phyloP scores from a whole-genome alignment of 2,797 vertebrate species.

The Salarias fasciatus region DNA sequence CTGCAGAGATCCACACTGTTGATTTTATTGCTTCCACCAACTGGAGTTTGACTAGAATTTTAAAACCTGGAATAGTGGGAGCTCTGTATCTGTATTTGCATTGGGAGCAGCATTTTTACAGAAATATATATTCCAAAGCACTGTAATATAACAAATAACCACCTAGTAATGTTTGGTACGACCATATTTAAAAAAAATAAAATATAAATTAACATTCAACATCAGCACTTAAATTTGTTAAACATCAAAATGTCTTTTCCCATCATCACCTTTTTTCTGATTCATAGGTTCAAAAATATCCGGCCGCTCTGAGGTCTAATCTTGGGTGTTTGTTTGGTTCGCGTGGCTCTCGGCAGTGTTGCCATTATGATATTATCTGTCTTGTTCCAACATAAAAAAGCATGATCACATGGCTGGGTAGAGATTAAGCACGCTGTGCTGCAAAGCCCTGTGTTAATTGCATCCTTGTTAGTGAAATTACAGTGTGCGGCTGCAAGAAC shows the following conservation, averaged over 20 bases:
- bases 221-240: too few relatives aligned
- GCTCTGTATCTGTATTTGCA: too few relatives aligned
- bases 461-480: conserved; percentile 22
- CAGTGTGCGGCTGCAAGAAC: conserved; percentile 12
- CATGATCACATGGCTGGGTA: conserved; percentile 20
- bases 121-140: background rate
- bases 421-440: conserved; percentile 6
- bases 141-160: conserved; percentile 6
- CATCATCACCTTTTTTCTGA: conserved; percentile 9
- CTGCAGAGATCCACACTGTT: conserved; percentile 11
- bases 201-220: too few relatives aligned
- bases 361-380: conserved; percentile 24
- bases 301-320: conserved; percentile 5
- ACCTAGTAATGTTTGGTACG: background rate
- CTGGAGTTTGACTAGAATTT: too few relatives aligned
- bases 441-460: conserved; percentile 44
- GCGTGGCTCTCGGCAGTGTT: conserved; percentile 21
- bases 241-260: too few relatives aligned
- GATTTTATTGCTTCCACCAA: too few relatives aligned
- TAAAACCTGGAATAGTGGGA: too few relatives aligned
- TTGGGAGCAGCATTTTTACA: background rate
- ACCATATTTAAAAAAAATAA: too few relatives aligned
- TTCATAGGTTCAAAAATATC: conserved; percentile 26
- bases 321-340: conserved; percentile 43
- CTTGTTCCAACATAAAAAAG: conserved; percentile 20